Evolutionary conservation across 2,888 invertebrate genomes (phyloP).

Genomic region (Augochlorella aurata): DNA sequence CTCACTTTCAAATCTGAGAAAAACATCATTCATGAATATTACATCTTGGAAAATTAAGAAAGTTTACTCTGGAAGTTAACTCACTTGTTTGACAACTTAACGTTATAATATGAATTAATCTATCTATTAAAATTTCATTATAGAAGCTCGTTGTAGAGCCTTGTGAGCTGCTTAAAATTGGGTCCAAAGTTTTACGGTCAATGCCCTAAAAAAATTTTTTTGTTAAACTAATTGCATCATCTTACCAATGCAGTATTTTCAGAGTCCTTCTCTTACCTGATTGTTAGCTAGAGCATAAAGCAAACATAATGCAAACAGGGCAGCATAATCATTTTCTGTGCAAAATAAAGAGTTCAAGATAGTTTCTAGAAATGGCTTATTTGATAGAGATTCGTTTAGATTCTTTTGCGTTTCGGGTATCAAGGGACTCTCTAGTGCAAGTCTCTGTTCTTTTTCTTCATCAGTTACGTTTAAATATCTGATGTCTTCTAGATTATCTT

Average conservation of each 20-base stretch:
- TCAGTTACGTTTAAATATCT: constrained; percentile 92
- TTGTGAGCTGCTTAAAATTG: constrained; percentile 87
- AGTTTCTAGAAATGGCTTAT: constrained; percentile 93
- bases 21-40: constrained; percentile 28
- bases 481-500: constrained; percentile 66
- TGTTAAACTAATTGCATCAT: neutral
- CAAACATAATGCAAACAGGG: constrained; percentile 94
- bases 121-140: constrained; percentile 91
- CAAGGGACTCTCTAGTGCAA: constrained; percentile 78
- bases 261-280: constrained; percentile 85
- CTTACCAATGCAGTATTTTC: neutral
- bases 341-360: constrained; percentile 94
- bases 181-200: constrained; percentile 90
- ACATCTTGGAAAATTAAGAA: neutral
- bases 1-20: constrained; percentile 91
- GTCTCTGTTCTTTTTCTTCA: constrained; percentile 92
- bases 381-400: constrained; percentile 82
- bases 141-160: constrained; percentile 86
- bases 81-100: constrained; percentile 93
- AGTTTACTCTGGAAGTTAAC: constrained; percentile 69
- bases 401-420: constrained; percentile 63
- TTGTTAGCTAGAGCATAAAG: constrained; percentile 97
- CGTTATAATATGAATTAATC: constrained; percentile 91
- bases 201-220: constrained; percentile 86
- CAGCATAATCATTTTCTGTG: constrained; percentile 96